Evolutionary conservation across 2,113 vertebrate genomes (phyloP), one percentile per base, ranked within the genome.

Genomic region (Trinectes maculatus): DNA sequence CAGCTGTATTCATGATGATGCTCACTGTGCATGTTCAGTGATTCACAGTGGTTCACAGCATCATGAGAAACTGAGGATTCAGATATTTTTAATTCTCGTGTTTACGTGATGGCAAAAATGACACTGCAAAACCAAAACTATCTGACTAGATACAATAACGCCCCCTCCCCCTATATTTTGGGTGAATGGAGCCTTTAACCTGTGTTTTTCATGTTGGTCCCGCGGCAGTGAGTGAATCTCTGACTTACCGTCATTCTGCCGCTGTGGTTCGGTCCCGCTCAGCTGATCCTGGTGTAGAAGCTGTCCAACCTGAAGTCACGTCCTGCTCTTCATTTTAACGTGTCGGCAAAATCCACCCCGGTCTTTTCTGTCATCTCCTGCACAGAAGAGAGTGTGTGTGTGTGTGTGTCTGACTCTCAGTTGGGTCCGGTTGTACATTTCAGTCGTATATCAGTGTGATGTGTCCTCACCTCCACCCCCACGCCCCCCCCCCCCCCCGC

Each of bases 231-330:
- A 25, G n/a, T 6, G 16, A 59, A 49, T 21, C 31, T 69, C 24
- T 16, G 16, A 79, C 88, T 89, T 66, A 88, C 86, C 31, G 86
- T 79, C 84, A 88, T 89, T 16, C 31, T 79, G 76, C 36, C 37
- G 77, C 56, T 51, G 37, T 37, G n/a, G 43, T 76, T 74, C 48
- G 31, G 46, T 46, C 75, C 53, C 29, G 21, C 1, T 3, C 0
- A 1, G 11, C 26, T 26, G 28, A 33, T 31, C 71, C 55, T 77
- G 34, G 26, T 22, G 22, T 5, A 13, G 31, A 48, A 58, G 22
- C 33, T 18, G 31, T 58, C 15, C 15, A n/a, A 29, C 24, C 3
- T 36, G 31, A 57, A 69, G 26, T 12, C 18, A 22, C 1, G 33
- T 42, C 19, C 40, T 10, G 12, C 19, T 54, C 33, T 22, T 70